phyloP scores from a whole-genome alignment of 2,113 vertebrate species.

The Hymenochirus boettgeri region DNA sequence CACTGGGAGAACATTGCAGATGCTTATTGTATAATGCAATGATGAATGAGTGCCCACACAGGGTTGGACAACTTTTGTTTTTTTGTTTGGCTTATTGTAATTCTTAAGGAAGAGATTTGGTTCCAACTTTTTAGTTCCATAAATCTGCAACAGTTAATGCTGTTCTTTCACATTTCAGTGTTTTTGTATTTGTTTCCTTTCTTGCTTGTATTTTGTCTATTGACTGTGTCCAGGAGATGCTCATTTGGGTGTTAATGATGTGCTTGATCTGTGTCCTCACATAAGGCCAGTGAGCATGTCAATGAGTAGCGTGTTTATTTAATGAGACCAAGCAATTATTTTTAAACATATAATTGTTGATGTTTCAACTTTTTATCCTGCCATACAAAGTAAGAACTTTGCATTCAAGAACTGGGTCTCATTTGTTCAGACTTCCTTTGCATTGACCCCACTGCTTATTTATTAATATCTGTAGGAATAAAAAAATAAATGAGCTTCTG shows the following conservation, averaged over 20 bases:
- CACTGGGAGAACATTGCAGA: too few relatives aligned
- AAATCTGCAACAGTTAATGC: background rate
- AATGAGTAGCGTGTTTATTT: slow-evolving; percentile 24
- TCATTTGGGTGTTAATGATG: slow-evolving; percentile 39
- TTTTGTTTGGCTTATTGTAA: too few relatives aligned
- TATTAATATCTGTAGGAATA: slow-evolving; percentile 26
- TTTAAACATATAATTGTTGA: slow-evolving; percentile 35
- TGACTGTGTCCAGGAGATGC: slow-evolving; percentile 31
- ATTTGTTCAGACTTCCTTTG: slow-evolving; percentile 18
- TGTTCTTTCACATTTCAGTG: slow-evolving; percentile 13
- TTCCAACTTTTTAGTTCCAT: background rate
- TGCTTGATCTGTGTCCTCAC: background rate
- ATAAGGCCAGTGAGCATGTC: slow-evolving; percentile 20
- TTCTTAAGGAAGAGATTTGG: background rate
- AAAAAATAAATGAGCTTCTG: slow-evolving; percentile 30
- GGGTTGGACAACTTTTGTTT: too few relatives aligned
- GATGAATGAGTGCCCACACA: too few relatives aligned
- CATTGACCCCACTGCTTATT: slow-evolving; percentile 13
- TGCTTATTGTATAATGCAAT: too few relatives aligned
- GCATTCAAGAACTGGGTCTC: slow-evolving; percentile 17
- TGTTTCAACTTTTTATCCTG: slow-evolving; percentile 36
- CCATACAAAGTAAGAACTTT: slow-evolving; percentile 22
- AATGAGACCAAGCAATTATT: slow-evolving; percentile 21
- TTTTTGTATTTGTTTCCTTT: slow-evolving; percentile 15
- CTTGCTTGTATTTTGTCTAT: slow-evolving; percentile 19